These are phyloP conservation scores for Drosophila nr. medialis DNA, from an alignment of 2,888 invertebrate genomes.

Conservation along the genomic window DNA sequence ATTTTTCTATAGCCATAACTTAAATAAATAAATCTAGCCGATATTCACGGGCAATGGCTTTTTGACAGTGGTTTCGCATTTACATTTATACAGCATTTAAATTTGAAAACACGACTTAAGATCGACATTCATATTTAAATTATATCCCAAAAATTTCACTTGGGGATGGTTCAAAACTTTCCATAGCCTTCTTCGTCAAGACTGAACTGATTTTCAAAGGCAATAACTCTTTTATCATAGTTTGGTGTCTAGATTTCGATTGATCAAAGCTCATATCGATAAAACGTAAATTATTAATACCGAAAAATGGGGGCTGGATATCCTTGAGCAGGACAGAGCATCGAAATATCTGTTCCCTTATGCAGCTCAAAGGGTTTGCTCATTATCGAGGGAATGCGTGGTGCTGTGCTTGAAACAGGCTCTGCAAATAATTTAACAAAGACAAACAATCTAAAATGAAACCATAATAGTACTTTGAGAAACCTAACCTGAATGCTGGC, in stretches of 20 bases:
- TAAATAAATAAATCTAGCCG: background rate
- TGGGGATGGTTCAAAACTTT: background rate
- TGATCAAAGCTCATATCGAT: background rate
- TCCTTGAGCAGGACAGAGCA: slow-evolving; percentile 91
- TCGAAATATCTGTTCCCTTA: slow-evolving; percentile 68
- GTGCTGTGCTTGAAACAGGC: slow-evolving; percentile 86
- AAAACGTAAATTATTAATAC: slow-evolving; percentile 39
- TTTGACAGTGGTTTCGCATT: background rate
- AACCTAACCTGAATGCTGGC: slow-evolving; percentile 87
- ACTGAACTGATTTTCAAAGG: background rate
- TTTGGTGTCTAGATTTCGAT: background rate
- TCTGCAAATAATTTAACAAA: slow-evolving; percentile 82
- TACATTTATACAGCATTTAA: background rate
- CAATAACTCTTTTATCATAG: background rate
- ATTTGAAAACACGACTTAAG: background rate
- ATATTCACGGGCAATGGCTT: background rate
- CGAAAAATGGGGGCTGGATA: slow-evolving; percentile 87
- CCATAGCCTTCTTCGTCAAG: background rate
- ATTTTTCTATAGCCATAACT: background rate
- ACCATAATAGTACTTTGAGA: background rate
- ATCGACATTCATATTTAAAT: background rate
- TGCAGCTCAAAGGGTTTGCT: slow-evolving; percentile 81
- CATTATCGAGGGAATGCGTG: slow-evolving; percentile 85
- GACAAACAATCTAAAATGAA: slow-evolving; percentile 25
- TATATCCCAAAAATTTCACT: background rate